A percentile compares a stretch with the other conserved stretches of the same genome.
phyloP scores from a whole-genome alignment of 2,113 vertebrate species.

The Ceratotherium simum region DNA sequence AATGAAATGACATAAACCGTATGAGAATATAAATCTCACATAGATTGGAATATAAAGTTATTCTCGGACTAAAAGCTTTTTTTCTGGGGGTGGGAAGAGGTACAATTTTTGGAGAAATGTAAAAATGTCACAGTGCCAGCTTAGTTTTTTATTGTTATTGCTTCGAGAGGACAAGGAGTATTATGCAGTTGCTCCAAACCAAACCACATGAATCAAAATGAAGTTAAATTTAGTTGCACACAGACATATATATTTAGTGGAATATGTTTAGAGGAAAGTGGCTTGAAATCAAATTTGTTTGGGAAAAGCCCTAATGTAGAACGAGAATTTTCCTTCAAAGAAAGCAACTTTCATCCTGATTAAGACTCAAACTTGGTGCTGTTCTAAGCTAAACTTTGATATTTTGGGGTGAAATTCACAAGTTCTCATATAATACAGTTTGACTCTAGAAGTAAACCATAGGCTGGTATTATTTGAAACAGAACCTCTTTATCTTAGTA shows the following conservation, averaged over 20 bases:
- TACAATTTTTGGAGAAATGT: constrained; percentile 11
- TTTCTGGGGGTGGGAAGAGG: rapidly evolving
- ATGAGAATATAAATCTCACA: not conserved
- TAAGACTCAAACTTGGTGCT: not conserved
- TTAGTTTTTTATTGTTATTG: constrained; percentile 36
- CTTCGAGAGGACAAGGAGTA: not conserved
- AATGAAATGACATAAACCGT: not conserved
- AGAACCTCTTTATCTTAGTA: not conserved
- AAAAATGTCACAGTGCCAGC: not conserved
- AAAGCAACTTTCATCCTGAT: not conserved
- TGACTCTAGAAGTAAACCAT: not conserved
- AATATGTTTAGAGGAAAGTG: not conserved
- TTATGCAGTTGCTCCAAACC: constrained; percentile 13
- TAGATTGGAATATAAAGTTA: not conserved
- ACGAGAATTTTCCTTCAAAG: not conserved
- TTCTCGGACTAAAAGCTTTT: not conserved
- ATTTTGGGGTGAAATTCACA: not conserved
- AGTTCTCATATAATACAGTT: not conserved
- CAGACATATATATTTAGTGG: not conserved
- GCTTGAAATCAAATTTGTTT: not conserved
- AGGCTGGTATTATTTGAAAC: not conserved
- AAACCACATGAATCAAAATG: constrained; percentile 31
- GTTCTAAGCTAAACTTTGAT: not conserved
- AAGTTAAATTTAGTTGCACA: not conserved
- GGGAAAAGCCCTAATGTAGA: not conserved